Base-by-base conservation (phyloP, 2,888 invertebrate genomes). In the Drosophila fulvimacula region DNA sequence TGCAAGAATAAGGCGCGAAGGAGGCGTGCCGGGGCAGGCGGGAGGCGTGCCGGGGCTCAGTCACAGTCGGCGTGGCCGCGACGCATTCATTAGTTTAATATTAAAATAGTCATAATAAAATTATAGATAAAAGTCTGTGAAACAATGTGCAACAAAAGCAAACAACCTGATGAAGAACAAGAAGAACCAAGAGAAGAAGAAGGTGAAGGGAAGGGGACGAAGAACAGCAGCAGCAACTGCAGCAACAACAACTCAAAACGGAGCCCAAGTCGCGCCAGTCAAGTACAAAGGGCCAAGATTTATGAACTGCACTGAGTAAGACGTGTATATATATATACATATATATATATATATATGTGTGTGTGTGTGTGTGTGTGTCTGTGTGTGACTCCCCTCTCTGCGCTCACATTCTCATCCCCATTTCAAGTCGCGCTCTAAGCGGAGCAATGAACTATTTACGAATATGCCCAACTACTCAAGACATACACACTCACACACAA, bases 31-130 rank as follows among this genome's bases (percentile, higher is more conserved):
- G 1, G 42, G 41, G 30, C 15, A 11, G 13, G 5, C 21, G 32
- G 27, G 19, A 27, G 42, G 10, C 3, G 13, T 58, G 39, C 17
- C 41, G 46, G 44, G 44, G 52, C 32, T 19, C 60, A 79, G 76
- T 79, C 76, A 73, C 69, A 73, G 83, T 74, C 80, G 86, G 69
- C 75, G 84, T 87, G 84, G 84, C 76, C 66, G 87, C 71, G 76
- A 88, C 84, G 83, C 87, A 83, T 83, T 83, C 83, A 83, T 83
- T 83, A 83, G 83, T 83, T 83, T 89, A 81, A 88, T 86, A 83
- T 83, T 88, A 88, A 83, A 83, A 83, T 88, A 88, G 83, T 83
- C 81, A 83, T 83, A 84, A 83, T 83, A 87, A 89, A 84, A 81
- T 84, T 81, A 89, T 83, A 83, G 87, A 76, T 83, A 81, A 86